Evolutionary conservation across 2,888 invertebrate species (phyloP), one percentile per base, ranked within the genome.

Genomic region (Allolobophora icterica): DNA sequence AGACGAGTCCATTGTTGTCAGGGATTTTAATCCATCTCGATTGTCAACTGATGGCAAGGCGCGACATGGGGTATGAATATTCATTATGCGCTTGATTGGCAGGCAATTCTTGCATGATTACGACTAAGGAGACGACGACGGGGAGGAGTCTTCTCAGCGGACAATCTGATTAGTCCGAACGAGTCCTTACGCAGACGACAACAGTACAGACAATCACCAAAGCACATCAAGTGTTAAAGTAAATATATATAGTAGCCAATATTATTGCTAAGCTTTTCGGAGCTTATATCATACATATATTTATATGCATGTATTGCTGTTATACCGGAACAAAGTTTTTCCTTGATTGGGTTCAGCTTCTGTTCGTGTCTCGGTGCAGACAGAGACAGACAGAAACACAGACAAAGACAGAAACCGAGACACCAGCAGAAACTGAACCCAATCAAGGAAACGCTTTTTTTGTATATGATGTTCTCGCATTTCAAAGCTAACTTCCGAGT

Each of bases 91-190:
- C 30, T 71, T 71, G 30, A 71, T 71, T 71, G 71, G 30, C 71
- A 71, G 71, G 71, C 71, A 30, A n/a, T 71, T 71, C 71, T 71
- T 71, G 71, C 71, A 71, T 71, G 71, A 71, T 71, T n/a, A 71
- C 30, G 13, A 17, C 8, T 52, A 21, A 21, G 71, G 13, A 71
- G 71, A n/a, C 0, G 30, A n/a, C 30, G 71, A 71, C 30, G 30
- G 71, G 13, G 71, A n/a, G 71, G n/a, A 71, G 71, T n/a, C 71
- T n/a, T n/a, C n/a, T 71, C 71, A 71, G 11, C 8, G n/a, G 71
- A 71, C 71, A n/a, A 71, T 71, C 71, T 30, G 71, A 71, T 71
- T 71, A 71, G 71, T 71, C 71, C 71, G 71, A 8, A n/a, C 4
- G 71, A n/a, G 71, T 71, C 71, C 71, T 17, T 71, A 71, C 11